phyloP scores from a whole-genome alignment of 2,113 vertebrate species.

The Rutilus rutilus region DNA sequence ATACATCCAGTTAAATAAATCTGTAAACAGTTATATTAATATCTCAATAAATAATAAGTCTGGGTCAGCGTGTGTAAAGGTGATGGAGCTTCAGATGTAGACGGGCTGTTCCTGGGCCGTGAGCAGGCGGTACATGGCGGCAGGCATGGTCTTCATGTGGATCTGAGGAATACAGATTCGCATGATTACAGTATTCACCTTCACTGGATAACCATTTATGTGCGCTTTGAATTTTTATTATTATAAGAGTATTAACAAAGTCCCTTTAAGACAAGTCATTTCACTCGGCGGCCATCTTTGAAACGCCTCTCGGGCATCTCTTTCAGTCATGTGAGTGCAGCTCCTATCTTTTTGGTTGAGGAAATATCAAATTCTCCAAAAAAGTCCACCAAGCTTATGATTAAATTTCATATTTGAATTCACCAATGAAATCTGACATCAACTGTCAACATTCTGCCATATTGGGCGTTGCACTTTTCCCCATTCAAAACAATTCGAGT shows the following conservation, averaged over 20 bases:
- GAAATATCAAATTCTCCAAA: no score
- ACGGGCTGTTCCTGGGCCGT: constrained; percentile 96
- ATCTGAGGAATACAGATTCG: constrained; percentile 76
- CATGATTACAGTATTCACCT: not conserved
- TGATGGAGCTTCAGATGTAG: constrained; percentile 84
- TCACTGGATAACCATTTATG: not conserved
- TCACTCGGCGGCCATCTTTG: no score
- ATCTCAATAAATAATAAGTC: not conserved
- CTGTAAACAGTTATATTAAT: constrained; percentile 47
- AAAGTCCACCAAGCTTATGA: no score
- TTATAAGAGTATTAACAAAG: not conserved
- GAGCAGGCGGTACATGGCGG: constrained; percentile 97
- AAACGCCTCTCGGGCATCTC: no score
- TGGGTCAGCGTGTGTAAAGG: not conserved
- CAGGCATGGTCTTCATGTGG: constrained; percentile 99
- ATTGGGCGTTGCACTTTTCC: no score
- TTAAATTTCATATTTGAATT: no score
- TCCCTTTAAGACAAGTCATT: no score
- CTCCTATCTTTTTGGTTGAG: no score
- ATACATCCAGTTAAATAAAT: constrained; percentile 38
- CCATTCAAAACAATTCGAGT: no score
- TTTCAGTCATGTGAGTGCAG: no score
- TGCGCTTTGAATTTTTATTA: not conserved
- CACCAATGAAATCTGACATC: no score
- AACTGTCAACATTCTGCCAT: no score